Evolutionary conservation across 2,797 vertebrate genomes (phyloP).

Genomic region (Adrianichthys oophorus): DNA sequence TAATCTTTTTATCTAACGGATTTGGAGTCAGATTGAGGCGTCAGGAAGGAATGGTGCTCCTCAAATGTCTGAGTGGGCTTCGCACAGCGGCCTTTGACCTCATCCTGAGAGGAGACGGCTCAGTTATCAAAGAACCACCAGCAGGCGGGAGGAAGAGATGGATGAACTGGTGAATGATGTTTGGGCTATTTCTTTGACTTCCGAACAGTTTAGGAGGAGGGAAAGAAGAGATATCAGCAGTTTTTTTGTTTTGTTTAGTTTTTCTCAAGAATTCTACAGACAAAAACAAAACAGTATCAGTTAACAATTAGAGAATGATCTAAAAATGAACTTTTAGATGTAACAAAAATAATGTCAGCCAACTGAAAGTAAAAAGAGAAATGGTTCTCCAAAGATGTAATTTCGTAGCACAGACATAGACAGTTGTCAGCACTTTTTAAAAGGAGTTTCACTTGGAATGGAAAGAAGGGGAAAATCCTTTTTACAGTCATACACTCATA

Average conservation of each 20-base stretch:
- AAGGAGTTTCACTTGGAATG: conserved; percentile 26
- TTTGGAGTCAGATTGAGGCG: conserved; percentile 37
- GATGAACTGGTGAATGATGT: conserved; percentile 33
- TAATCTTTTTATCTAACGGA: conserved; percentile 39
- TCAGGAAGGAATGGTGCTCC: conserved; percentile 49
- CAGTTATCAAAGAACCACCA: conserved; percentile 54
- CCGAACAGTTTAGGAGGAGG: conserved; percentile 4
- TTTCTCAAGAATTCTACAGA: background rate
- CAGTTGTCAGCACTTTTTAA: conserved; percentile 45
- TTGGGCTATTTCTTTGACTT: conserved; percentile 27
- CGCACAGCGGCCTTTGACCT: conserved; percentile 55
- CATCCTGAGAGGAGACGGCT: conserved; percentile 49
- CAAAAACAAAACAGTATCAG: conserved; percentile 48
- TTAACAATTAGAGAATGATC: conserved; percentile 49
- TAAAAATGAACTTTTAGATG: too few species aligned
- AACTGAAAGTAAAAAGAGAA: conserved; percentile 62
- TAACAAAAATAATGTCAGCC: conserved; percentile 30
- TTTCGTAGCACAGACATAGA: conserved; percentile 51
- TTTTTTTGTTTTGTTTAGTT: background rate
- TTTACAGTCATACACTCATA: background rate
- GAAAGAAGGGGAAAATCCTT: conserved; percentile 1
- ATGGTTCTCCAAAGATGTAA: conserved; percentile 63
- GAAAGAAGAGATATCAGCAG: background rate
- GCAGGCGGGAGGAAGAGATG: conserved; percentile 42
- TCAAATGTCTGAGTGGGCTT: conserved; percentile 68